Conservation (phyloP, 1,140 invertebrate genomes). For the Leptoteleia sp. region DNA sequence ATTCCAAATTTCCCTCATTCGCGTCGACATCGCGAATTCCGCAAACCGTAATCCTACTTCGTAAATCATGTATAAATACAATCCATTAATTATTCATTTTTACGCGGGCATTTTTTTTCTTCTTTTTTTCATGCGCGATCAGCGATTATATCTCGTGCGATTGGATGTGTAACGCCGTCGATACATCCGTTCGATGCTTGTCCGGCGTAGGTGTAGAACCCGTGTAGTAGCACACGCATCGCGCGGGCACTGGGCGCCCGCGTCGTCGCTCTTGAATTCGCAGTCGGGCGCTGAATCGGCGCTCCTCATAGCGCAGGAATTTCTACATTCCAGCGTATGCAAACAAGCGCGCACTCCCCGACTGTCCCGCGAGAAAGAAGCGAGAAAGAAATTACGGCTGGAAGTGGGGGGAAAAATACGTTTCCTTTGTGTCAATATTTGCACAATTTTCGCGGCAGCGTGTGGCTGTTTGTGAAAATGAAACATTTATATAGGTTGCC, state of each 20-base stretch:
- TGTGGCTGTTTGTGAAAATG: too few species aligned
- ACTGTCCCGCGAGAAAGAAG: slow-evolving; percentile 31
- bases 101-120: too few species aligned
- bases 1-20: slow-evolving; percentile 30
- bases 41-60: slow-evolving; percentile 47
- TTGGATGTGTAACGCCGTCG: slow-evolving; percentile 24
- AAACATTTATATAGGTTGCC: too few species aligned
- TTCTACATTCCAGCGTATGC: slow-evolving; percentile 61
- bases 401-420: neutral
- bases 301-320: slow-evolving; percentile 49
- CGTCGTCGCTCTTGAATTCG: slow-evolving; percentile 55
- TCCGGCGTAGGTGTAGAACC: slow-evolving; percentile 54
- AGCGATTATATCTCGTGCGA: slow-evolving; percentile 29
- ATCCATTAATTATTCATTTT: slow-evolving; percentile 47
- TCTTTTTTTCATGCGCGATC: neutral
- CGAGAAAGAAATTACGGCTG: too few species aligned
- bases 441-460: slow-evolving; percentile 17
- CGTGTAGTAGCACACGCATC: slow-evolving; percentile 41
- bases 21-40: slow-evolving; percentile 15
- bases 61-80: slow-evolving; percentile 38
- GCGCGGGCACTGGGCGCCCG: slow-evolving; percentile 18
- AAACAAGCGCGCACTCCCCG: slow-evolving; percentile 32
- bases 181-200: slow-evolving; percentile 38
- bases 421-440: slow-evolving; percentile 47
- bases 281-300: slow-evolving; percentile 46